These are phyloP conservation scores for Heliothis subflexa DNA, from an alignment of 1,140 invertebrate species.

Conservation along the genomic window DNA sequence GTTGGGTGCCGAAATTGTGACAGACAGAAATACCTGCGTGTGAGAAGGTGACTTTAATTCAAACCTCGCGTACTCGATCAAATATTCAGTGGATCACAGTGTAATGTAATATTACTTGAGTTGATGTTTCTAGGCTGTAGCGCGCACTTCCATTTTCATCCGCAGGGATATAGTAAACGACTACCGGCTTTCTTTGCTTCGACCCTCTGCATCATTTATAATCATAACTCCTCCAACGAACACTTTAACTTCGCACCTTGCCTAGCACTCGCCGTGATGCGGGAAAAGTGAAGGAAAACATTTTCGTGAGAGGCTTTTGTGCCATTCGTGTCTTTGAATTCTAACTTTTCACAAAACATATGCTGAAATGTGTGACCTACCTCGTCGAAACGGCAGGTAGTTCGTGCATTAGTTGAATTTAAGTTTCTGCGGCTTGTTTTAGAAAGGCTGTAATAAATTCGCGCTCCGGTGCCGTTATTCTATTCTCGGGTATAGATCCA, in stretches of 20 bases:
- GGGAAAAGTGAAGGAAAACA: conserved; percentile 60
- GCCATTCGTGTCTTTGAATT: conserved; percentile 57
- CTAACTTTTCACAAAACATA: conserved; percentile 50
- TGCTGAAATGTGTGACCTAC: not conserved
- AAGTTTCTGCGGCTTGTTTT: not conserved
- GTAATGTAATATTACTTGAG: conserved; percentile 54
- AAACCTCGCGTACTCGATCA: conserved; percentile 49
- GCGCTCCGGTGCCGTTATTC: conserved; percentile 40
- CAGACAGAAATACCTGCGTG: conserved; percentile 10
- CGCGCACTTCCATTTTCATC: conserved; percentile 53
- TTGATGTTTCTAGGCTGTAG: conserved; percentile 47
- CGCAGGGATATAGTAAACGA: conserved; percentile 50
- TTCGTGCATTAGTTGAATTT: not conserved
- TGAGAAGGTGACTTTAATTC: conserved; percentile 48
- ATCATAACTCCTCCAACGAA: conserved; percentile 64
- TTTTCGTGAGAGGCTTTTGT: conserved; percentile 61
- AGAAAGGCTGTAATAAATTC: not conserved
- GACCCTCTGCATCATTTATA: conserved; percentile 69
- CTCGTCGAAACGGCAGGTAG: not conserved
- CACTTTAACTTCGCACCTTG: conserved; percentile 67
- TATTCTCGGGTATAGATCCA: conserved; percentile 49
- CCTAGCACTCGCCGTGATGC: conserved; percentile 59
- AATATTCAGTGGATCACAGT: conserved; percentile 57
- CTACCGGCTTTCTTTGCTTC: conserved; percentile 52
- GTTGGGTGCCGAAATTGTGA: conserved; percentile 26